Evolutionary conservation across 2,797 vertebrate genomes (phyloP).

Genomic region (Onychomys torridus): DNA sequence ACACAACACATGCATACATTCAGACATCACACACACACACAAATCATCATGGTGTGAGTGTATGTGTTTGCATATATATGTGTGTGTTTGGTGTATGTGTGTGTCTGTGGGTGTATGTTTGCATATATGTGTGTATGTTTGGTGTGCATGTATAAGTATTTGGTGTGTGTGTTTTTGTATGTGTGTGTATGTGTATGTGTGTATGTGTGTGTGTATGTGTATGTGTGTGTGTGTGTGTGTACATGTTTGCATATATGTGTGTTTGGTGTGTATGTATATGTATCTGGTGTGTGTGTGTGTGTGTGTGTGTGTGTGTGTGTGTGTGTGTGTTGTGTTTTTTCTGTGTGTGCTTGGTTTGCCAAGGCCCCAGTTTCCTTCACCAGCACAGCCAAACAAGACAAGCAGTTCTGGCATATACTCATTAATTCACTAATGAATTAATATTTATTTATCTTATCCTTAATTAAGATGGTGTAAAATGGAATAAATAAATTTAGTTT

Average conservation of each 20-base stretch:
- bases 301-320: not conserved
- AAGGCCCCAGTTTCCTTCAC: not conserved
- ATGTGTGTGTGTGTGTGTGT: no score
- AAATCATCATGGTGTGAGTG: not conserved
- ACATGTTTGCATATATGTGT: no score
- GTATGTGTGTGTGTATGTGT: no score
- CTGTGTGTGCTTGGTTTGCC: not conserved
- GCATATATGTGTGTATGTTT: no score
- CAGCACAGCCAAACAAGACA: not conserved
- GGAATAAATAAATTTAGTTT: not conserved
- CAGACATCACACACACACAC: not conserved
- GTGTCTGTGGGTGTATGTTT: no score
- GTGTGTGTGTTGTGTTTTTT: not conserved
- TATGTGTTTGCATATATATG: no score
- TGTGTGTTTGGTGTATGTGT: no score
- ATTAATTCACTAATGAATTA: not conserved
- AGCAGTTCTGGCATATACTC: not conserved
- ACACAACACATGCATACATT: not conserved
- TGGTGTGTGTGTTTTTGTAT: no score
- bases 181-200: no score
- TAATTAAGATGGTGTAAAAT: not conserved
- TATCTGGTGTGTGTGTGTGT: not conserved
- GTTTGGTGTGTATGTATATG: not conserved
- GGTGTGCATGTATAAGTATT: no score
- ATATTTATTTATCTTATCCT: not conserved